phyloP scores from a whole-genome alignment of 2,888 invertebrate genomes.

The Mesorhabditis spiculigera region DNA sequence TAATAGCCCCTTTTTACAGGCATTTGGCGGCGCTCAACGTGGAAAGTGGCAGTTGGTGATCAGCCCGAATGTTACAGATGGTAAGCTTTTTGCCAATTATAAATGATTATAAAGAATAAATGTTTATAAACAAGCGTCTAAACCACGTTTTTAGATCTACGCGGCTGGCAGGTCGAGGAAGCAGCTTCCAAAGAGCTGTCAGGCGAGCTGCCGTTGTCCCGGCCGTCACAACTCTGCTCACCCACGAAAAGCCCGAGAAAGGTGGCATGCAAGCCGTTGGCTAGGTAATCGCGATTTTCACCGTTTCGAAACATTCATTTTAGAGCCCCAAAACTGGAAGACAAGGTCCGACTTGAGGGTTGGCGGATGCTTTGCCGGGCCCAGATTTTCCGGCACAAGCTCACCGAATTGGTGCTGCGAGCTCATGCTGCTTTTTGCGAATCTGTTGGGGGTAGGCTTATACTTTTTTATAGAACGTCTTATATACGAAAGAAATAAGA shows the following conservation, averaged over 20 bases:
- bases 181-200: conserved; percentile 1
- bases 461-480: too few species aligned
- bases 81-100: conserved; percentile 6
- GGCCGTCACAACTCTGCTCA: conserved; percentile 10
- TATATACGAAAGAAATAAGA: background rate
- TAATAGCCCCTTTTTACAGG: background rate
- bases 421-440: conserved; percentile 12
- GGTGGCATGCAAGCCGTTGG: conserved; percentile 5
- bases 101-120: too few species aligned
- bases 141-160: conserved; percentile 11
- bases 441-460: conserved; percentile 11
- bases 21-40: conserved; percentile 9
- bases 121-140: too few species aligned
- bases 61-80: conserved; percentile 13
- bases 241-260: conserved; percentile 18
- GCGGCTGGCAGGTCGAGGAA: conserved; percentile 11
- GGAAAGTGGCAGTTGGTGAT: conserved; percentile 12
- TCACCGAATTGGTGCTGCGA: conserved; percentile 13
- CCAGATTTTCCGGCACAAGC: conserved; percentile 17
- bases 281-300: conserved; percentile 9
- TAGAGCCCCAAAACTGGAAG: conserved; percentile 17
- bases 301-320: background rate
- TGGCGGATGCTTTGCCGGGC: conserved; percentile 18
- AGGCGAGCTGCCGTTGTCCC: conserved; percentile 7
- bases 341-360: conserved; percentile 18